Percentiles rank a stretch among this genome's conserved stretches.
phyloP scores from a whole-genome alignment of 2,797 vertebrate genomes.

The Cossypha niveicapilla region DNA sequence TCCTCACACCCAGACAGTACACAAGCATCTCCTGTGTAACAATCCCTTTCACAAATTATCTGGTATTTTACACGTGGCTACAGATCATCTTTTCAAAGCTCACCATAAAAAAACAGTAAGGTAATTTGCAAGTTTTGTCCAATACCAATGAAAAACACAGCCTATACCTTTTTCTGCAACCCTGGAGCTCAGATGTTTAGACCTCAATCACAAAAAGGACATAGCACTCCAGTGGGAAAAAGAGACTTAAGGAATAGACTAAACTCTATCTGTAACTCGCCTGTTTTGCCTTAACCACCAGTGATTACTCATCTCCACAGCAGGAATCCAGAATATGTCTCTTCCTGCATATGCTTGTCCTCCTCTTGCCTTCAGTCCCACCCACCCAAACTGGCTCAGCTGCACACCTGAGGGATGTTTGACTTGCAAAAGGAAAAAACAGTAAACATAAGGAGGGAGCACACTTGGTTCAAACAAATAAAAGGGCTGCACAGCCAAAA shows the following conservation, averaged over 20 bases:
- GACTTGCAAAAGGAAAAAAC: not conserved
- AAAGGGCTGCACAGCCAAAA: not conserved
- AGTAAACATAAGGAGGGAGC: not conserved
- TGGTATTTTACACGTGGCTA: not conserved
- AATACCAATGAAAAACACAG: not conserved
- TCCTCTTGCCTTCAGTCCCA: conserved; percentile 25
- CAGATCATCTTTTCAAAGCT: not conserved
- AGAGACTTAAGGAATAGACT: not conserved
- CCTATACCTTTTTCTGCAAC: not conserved
- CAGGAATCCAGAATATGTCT: conserved; percentile 40
- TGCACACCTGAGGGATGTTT: not conserved
- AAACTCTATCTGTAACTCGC: not conserved
- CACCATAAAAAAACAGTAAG: not conserved
- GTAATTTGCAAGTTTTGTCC: not conserved
- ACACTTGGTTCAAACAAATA: conserved; percentile 9
- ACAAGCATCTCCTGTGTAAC: not conserved
- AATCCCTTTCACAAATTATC: not conserved
- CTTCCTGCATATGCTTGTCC: conserved; percentile 38
- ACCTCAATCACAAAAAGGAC: not conserved
- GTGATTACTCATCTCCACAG: not conserved
- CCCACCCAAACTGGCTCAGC: not conserved
- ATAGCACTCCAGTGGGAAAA: not conserved
- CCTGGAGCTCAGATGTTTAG: not conserved
- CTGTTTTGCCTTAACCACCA: conserved; percentile 6
- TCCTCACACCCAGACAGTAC: not conserved